Conservation (phyloP, 2,113 vertebrate species). For the Verasper variegatus region DNA sequence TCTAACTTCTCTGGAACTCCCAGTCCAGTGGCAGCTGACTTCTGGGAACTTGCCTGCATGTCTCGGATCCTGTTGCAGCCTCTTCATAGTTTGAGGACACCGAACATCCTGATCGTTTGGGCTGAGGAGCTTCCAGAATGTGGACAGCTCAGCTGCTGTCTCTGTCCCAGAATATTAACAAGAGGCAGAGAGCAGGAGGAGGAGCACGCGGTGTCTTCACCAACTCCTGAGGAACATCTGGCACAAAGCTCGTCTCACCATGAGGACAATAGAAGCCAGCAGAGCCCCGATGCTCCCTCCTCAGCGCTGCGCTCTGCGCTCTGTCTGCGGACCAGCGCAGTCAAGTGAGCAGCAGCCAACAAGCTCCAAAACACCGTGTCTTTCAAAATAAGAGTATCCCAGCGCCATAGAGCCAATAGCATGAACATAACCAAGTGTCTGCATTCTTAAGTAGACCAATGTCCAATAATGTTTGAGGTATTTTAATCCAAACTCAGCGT, state of each 20-base stretch:
- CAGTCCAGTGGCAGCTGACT: background rate
- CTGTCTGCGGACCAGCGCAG: background rate
- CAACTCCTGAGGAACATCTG: background rate
- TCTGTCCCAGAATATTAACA: background rate
- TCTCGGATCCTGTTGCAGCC: slow-evolving; percentile 42
- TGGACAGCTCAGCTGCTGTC: background rate
- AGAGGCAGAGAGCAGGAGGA: background rate
- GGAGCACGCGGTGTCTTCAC: background rate
- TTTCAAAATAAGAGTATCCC: slow-evolving; percentile 46
- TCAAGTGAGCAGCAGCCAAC: slow-evolving; percentile 12
- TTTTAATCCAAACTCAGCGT: background rate
- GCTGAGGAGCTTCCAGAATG: background rate
- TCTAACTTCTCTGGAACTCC: background rate
- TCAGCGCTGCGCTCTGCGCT: background rate
- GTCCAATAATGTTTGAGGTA: background rate
- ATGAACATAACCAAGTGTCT: too few relatives aligned
- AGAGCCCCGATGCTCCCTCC: background rate
- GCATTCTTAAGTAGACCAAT: background rate
- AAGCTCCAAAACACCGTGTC: background rate
- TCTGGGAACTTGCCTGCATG: slow-evolving; percentile 48
- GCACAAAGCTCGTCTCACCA: background rate
- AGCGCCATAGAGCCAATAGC: background rate
- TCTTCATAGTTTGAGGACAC: slow-evolving; percentile 21
- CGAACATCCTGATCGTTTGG: background rate
- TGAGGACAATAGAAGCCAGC: background rate